phyloP scores from a whole-genome alignment of 2,797 vertebrate species.

The Anabas testudineus region DNA sequence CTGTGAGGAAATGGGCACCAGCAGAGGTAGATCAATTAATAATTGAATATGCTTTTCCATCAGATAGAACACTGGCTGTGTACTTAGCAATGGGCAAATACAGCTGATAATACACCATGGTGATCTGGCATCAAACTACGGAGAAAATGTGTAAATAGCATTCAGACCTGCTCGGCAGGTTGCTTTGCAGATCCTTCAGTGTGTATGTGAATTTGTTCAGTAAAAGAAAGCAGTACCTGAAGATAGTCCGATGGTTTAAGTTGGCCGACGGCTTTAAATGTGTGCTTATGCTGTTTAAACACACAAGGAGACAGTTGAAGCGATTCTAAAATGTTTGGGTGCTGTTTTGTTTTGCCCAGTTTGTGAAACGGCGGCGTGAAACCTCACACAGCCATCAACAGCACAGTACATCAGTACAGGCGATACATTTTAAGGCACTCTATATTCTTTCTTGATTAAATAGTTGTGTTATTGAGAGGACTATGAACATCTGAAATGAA shows the following conservation, averaged over 20 bases:
- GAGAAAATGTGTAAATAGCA: slow-evolving; percentile 54
- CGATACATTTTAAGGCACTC: neutral
- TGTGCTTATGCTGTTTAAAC: neutral
- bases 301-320: neutral
- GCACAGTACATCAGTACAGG: too few species aligned
- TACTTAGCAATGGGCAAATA: slow-evolving; percentile 59
- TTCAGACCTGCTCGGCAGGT: slow-evolving; percentile 46
- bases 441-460: slow-evolving; percentile 7
- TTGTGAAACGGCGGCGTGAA: neutral
- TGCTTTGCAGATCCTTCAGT: neutral
- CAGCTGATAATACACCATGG: slow-evolving; percentile 54
- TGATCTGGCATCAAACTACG: slow-evolving; percentile 56
- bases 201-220: slow-evolving; percentile 10
- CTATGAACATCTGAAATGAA: slow-evolving; percentile 54
- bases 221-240: neutral
- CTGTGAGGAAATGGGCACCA: slow-evolving; percentile 84
- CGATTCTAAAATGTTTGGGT: neutral
- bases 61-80: slow-evolving; percentile 67
- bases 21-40: slow-evolving; percentile 84
- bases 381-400: neutral
- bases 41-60: slow-evolving; percentile 79
- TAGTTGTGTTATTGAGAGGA: slow-evolving; percentile 26
- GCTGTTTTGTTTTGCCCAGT: neutral
- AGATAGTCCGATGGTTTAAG: neutral
- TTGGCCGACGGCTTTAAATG: neutral